Conservation (phyloP, 2,113 vertebrate species). For the Opisthocomus hoazin region DNA sequence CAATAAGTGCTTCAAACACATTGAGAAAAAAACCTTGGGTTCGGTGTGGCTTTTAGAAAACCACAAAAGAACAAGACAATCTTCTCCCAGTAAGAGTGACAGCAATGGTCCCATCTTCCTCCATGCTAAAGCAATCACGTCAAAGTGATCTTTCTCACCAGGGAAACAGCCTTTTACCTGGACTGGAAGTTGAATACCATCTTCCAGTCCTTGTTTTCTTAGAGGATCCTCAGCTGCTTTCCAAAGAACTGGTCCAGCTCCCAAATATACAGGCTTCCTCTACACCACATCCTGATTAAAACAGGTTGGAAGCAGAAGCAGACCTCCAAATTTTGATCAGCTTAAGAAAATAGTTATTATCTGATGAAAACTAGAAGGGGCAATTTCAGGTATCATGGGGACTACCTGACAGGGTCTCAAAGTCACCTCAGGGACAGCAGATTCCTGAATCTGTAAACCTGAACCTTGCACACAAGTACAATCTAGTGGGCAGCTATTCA, state of each 20-base stretch:
- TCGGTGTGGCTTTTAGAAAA: neutral
- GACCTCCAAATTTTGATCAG: neutral
- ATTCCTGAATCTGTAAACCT: neutral
- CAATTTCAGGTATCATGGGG: neutral
- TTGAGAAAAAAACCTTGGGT: neutral
- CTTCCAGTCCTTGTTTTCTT: neutral
- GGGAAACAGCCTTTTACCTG: neutral
- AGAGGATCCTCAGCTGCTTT: neutral
- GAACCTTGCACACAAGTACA: neutral
- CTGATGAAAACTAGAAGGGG: neutral
- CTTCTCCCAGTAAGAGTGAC: neutral
- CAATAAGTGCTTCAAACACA: neutral
- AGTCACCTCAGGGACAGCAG: neutral
- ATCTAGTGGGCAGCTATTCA: neutral
- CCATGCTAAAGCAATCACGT: fast-evolving
- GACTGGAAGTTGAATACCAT: neutral
- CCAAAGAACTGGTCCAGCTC: neutral
- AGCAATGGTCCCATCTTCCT: neutral
- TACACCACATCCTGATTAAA: neutral
- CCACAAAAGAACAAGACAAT: neutral
- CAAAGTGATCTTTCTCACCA: neutral
- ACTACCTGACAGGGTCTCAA: neutral
- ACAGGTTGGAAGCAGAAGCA: neutral
- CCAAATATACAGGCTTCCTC: neutral
- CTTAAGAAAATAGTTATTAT: neutral